Percentiles rank a stretch among this genome's conserved stretches.
Conservation (phyloP, 2,888 invertebrate genomes). For the Autographa pulchrina region DNA sequence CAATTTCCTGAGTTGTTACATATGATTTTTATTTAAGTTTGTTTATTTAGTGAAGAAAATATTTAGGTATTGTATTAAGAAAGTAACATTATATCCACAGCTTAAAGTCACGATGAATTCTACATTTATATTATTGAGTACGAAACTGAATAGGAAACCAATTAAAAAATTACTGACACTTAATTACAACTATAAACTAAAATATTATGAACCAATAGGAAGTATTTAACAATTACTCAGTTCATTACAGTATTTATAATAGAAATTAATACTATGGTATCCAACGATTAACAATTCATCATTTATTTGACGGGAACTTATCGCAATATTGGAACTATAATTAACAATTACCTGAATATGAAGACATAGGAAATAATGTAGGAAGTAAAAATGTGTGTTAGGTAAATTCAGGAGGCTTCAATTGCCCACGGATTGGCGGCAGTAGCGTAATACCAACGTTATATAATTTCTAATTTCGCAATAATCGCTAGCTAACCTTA, state of each 20-base stretch:
- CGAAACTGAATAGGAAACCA: too few relatives aligned
- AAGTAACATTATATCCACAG: too few relatives aligned
- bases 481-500: not conserved
- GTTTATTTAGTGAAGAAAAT: too few relatives aligned
- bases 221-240: not conserved
- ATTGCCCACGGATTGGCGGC: not conserved
- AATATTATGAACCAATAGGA: not conserved
- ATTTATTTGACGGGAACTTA: not conserved
- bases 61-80: too few relatives aligned
- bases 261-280: not conserved
- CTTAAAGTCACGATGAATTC: too few relatives aligned
- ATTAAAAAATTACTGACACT: too few relatives aligned
- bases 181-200: too few relatives aligned
- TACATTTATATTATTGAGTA: too few relatives aligned
- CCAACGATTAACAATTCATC: not conserved
- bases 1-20: too few relatives aligned
- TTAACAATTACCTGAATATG: not conserved
- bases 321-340: not conserved
- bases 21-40: too few relatives aligned
- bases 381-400: not conserved
- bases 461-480: slow-evolving; percentile 1
- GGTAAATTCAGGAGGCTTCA: not conserved
- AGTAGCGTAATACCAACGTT: not conserved
- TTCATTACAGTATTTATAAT: not conserved
- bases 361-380: not conserved